Conservation (phyloP, 2,888 invertebrate species). For the Pardosa pseudoannulata region DNA sequence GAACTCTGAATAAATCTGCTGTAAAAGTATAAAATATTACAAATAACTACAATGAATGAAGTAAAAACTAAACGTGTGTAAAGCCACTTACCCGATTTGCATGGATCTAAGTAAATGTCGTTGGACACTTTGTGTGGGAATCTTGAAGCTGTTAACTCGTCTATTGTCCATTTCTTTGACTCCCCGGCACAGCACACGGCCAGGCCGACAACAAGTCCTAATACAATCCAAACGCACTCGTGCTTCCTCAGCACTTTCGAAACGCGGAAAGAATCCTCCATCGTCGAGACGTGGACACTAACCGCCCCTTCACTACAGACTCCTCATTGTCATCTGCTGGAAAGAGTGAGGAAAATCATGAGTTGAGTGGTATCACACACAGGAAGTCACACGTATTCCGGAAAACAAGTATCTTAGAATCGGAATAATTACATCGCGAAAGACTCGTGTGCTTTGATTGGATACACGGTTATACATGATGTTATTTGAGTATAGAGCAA, state of each 20-base stretch:
- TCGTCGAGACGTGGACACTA: constrained; percentile 11
- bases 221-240: not conserved
- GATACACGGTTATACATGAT: no score
- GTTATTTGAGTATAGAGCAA: no score
- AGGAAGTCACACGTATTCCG: no score
- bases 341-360: no score
- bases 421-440: no score
- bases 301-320: constrained; percentile 11
- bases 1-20: no score
- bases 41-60: no score
- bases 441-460: no score
- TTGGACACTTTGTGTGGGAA: constrained; percentile 66
- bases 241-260: not conserved
- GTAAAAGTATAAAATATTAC: no score
- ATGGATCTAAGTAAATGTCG: constrained; percentile 70
- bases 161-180: constrained; percentile 62
- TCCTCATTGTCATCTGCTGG: constrained; percentile 28
- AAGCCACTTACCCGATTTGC: constrained; percentile 71
- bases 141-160: constrained; percentile 47
- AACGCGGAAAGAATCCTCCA: constrained; percentile 25
- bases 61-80: no score
- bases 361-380: no score
- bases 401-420: no score
- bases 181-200: constrained; percentile 28
- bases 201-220: constrained; percentile 18